Evolutionary conservation across 2,113 vertebrate genomes (phyloP).

Genomic region (Larimichthys polyactis): DNA sequence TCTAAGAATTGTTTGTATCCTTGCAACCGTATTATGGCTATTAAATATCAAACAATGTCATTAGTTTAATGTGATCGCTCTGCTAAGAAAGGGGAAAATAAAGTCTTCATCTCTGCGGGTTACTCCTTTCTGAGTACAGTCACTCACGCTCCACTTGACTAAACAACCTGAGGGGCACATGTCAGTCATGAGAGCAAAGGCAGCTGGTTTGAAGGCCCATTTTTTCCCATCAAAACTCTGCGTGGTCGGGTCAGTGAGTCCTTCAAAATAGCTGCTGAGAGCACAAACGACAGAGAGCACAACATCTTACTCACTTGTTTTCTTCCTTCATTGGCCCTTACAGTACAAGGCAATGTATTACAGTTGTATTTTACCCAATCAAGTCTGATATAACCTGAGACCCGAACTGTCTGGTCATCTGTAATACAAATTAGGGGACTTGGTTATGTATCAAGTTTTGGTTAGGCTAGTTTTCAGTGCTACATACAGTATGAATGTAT

Average conservation of each 20-base stretch:
- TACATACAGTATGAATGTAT: slow-evolving; percentile 55
- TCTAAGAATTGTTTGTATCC: neutral
- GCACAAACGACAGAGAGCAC: neutral
- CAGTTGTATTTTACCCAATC: slow-evolving; percentile 14
- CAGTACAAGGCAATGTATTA: slow-evolving; percentile 6
- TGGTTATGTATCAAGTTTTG: slow-evolving; percentile 31
- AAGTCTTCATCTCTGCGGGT: slow-evolving; percentile 5
- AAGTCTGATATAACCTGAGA: slow-evolving; percentile 56
- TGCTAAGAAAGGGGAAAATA: neutral
- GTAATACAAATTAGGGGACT: slow-evolving; percentile 40
- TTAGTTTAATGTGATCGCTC: no score
- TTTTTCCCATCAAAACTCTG: slow-evolving; percentile 32
- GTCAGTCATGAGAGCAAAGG: slow-evolving; percentile 59
- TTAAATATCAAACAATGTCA: neutral
- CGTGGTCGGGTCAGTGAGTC: slow-evolving; percentile 19
- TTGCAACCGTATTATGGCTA: neutral
- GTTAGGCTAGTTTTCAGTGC: slow-evolving; percentile 66
- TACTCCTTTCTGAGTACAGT: slow-evolving; percentile 51
- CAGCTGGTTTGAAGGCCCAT: slow-evolving; percentile 27
- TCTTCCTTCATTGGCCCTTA: slow-evolving; percentile 1
- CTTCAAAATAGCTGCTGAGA: slow-evolving; percentile 39
- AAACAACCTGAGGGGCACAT: slow-evolving; percentile 62
- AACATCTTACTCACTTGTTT: neutral
- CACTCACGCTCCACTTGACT: slow-evolving; percentile 64
- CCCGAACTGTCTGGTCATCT: slow-evolving; percentile 15